Evolutionary conservation across 2,113 vertebrate genomes (phyloP), one percentile per base, ranked within the genome.

Genomic region (Cynopterus brachyotis): DNA sequence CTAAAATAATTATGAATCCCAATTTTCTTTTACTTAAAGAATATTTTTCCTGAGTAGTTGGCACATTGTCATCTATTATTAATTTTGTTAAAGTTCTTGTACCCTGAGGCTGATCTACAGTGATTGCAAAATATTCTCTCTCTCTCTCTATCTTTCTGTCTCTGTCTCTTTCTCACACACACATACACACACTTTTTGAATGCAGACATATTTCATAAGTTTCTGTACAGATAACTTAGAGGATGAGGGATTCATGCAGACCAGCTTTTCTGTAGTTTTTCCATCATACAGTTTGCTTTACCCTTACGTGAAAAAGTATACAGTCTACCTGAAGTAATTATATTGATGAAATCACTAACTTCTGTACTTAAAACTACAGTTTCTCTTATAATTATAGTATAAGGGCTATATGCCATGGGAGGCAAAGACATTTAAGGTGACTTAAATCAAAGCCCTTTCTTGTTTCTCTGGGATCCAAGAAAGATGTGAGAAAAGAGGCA

Each of bases 11-110:
- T 95, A 57, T 76, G 60, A 91, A 62, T 69, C 4, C 0, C 2
- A 37, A 26, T 2, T 67, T 83, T 73, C 67, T 83, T 73, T 70
- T 82, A 96, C 87, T 95, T 84, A 50, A 59, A 86, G 67, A 81
- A 88, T 89, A 87, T 79, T 91, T 42, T 42, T 70, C 87, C 82
- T 42, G 66, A 97, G 70, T 93, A 98, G 96, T 84, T 96, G 96
- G 47, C 84, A 96, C 69, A 60, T 30, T 96, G 47, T 66, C 85
- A 94, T 69, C 78, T n/a, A 83, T 92, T 96, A 95, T 81, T 91
- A 91, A 90, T 89, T 88, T 37, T 89, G 37, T 85, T 92, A 90
- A 86, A 78, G 19, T 22, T 20, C n/a, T 45, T 85, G 9, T 17
- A 50, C 20, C 37, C 22, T 35, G 6, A 88, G 59, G 67, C 57